A percentile compares a stretch with the other conserved stretches of the same genome.
phyloP scores from a whole-genome alignment of 2,888 invertebrate genomes.

The Allacma fusca region DNA sequence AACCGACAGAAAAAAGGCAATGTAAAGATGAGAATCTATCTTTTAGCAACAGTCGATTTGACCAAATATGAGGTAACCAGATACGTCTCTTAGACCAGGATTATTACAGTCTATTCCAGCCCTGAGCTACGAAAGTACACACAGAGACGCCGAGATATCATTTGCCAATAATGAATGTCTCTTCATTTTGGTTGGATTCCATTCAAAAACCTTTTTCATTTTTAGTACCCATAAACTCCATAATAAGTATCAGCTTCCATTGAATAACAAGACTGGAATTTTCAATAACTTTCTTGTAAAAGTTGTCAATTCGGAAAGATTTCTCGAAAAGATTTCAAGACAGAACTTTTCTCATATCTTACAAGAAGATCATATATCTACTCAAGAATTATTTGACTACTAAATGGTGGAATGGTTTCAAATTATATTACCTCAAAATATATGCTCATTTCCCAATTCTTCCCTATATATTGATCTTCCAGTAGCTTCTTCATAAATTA shows the following conservation, averaged over 20 bases:
- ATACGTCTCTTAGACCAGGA: not conserved
- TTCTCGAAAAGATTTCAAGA: not conserved
- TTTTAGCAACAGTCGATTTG: not conserved
- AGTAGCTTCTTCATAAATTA: no score
- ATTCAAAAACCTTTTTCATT: conserved; percentile 1
- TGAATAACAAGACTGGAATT: conserved; percentile 1
- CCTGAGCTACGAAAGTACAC: not conserved
- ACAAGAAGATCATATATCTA: not conserved
- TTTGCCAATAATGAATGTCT: not conserved
- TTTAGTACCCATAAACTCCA: conserved; percentile 7
- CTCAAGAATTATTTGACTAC: no score
- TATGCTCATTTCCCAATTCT: no score
- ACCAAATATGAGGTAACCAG: conserved; percentile 16
- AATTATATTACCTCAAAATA: no score
- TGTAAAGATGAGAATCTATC: conserved; percentile 6
- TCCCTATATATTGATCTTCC: no score
- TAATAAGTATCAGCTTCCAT: not conserved
- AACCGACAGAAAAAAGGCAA: not conserved
- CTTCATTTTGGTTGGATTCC: conserved; percentile 13
- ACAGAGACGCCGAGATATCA: conserved; percentile 8
- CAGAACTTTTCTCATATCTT: not conserved
- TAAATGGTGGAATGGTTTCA: no score
- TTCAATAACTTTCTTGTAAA: not conserved
- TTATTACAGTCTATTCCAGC: not conserved
- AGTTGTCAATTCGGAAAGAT: not conserved